phyloP scores from a whole-genome alignment of 2,888 invertebrate species.

The Hirudinaria manillensis region DNA sequence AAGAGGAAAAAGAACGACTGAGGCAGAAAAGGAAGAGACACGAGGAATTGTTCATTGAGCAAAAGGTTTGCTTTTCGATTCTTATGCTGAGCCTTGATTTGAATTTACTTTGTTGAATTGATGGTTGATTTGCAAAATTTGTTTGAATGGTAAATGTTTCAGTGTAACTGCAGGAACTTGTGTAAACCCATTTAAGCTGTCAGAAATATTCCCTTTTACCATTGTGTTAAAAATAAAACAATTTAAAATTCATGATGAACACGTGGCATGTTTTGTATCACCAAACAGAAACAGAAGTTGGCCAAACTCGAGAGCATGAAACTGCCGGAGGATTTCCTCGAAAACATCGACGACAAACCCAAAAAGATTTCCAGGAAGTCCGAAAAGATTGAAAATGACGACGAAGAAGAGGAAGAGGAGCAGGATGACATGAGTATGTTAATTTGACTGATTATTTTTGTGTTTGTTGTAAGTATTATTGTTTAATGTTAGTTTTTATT shows the following conservation, averaged over 20 bases:
- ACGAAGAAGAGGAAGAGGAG: slow-evolving; percentile 8
- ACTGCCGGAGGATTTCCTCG: slow-evolving; percentile 18
- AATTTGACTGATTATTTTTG: not conserved
- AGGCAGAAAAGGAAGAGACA: slow-evolving; percentile 18
- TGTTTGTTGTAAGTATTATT: too few species aligned
- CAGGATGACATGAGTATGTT: not conserved
- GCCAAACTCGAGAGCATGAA: not conserved
- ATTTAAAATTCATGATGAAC: not conserved
- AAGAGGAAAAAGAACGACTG: slow-evolving; percentile 17
- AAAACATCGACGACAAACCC: not conserved
- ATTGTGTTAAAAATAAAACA: too few species aligned
- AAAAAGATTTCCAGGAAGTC: not conserved
- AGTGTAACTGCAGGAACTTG: too few species aligned
- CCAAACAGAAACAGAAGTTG: slow-evolving; percentile 14
- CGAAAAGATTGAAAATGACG: not conserved
- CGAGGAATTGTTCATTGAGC: slow-evolving; percentile 20
- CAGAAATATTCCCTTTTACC: too few species aligned
- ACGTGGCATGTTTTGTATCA: not conserved
- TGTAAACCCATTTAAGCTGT: too few species aligned
- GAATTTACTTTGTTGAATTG: not conserved
- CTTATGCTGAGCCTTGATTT: not conserved
- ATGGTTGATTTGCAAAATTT: not conserved
- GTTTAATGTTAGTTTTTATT: too few species aligned
- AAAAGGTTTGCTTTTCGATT: slow-evolving; percentile 16
- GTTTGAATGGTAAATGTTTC: not conserved